Evolutionary conservation across 2,888 invertebrate genomes (phyloP).

Genomic region (Dicranocentrus wangi): DNA sequence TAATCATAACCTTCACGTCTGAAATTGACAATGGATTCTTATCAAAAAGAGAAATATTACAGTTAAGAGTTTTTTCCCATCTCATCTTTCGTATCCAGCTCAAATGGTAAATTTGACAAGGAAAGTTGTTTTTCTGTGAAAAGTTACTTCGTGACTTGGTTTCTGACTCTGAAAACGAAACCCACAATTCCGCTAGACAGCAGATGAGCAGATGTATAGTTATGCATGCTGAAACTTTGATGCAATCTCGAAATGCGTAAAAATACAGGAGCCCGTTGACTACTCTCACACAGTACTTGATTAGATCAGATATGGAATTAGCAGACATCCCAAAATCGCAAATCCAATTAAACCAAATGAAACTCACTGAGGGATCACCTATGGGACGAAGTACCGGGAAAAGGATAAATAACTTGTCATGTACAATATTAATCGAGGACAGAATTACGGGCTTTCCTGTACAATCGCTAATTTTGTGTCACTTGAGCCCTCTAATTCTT

Average conservation of each 20-base stretch:
- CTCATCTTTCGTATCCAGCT: not conserved
- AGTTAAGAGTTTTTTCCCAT: not conserved
- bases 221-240: too few species aligned
- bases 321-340: not conserved
- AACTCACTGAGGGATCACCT: not conserved
- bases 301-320: not conserved
- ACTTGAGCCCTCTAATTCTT: slow-evolving; percentile 6
- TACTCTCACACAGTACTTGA: too few species aligned
- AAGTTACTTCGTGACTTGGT: not conserved
- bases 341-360: slow-evolving; percentile 3
- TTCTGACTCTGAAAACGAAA: too few species aligned
- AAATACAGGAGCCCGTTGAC: too few species aligned
- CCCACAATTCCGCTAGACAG: too few species aligned
- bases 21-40: too few species aligned
- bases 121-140: not conserved
- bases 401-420: slow-evolving; percentile 13
- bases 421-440: not conserved
- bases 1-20: too few species aligned
- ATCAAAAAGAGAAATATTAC: not conserved
- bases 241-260: too few species aligned
- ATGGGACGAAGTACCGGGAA: not conserved
- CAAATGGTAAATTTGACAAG: not conserved
- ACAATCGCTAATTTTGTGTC: not conserved
- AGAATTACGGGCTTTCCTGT: too few species aligned
- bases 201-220: too few species aligned